Evolutionary conservation across 1,140 invertebrate genomes (phyloP).

Genomic region (Halesus radiatus): DNA sequence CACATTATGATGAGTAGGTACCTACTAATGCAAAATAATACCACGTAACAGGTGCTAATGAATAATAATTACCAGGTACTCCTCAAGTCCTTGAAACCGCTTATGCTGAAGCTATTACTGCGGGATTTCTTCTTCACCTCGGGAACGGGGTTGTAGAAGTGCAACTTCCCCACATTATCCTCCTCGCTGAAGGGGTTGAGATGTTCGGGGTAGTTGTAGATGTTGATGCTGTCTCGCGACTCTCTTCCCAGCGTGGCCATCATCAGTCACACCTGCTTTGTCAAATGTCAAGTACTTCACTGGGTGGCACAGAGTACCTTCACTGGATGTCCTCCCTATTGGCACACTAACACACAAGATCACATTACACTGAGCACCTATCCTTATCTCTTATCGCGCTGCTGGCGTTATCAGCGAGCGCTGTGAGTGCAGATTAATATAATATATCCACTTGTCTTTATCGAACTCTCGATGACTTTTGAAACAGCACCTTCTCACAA

Average conservation of each 20-base stretch:
- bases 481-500: constrained; percentile 14
- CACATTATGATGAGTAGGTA: not conserved
- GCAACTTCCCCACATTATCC: constrained; percentile 72
- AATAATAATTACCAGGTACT: constrained; percentile 64
- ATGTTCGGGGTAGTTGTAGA: constrained; percentile 80
- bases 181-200: constrained; percentile 81
- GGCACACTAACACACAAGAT: constrained; percentile 7
- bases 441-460: constrained; percentile 11
- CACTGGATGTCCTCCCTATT: not conserved
- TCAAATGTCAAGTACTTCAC: no score
- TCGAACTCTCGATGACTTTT: constrained; percentile 16
- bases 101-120: constrained; percentile 72
- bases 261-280: not conserved
- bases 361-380: constrained; percentile 15
- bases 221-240: constrained; percentile 64
- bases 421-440: not conserved
- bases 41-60: not conserved
- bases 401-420: not conserved
- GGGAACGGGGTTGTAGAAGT: constrained; percentile 67
- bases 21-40: not conserved
- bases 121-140: constrained; percentile 63
- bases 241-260: constrained; percentile 41
- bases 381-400: constrained; percentile 17
- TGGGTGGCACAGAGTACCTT: no score
- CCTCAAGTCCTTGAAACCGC: constrained; percentile 71